These are phyloP conservation scores for Micronycteris hirsuta DNA, from an alignment of 2,113 vertebrate genomes.

Conservation along the genomic window DNA sequence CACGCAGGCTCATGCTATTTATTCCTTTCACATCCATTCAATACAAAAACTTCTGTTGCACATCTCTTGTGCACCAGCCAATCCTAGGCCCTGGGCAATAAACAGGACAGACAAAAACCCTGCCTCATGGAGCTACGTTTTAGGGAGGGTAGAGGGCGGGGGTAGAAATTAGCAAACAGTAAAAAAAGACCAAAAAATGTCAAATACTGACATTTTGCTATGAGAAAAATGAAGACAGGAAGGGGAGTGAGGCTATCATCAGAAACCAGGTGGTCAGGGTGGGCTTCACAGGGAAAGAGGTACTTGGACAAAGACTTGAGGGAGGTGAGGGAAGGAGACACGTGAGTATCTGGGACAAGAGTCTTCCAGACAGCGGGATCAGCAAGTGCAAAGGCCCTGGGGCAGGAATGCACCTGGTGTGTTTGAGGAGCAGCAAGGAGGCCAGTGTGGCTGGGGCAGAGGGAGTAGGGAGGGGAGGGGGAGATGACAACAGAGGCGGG, in stretches of 20 bases:
- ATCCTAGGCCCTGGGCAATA: neutral
- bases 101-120: neutral
- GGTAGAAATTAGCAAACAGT: neutral
- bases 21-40: neutral
- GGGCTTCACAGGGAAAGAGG: neutral
- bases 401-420: neutral
- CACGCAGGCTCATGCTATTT: neutral
- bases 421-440: neutral
- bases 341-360: neutral
- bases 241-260: neutral
- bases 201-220: too few species aligned
- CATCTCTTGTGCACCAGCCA: neutral
- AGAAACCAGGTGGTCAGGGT: neutral
- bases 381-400: neutral
- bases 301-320: neutral
- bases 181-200: neutral
- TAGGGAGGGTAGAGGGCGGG: neutral
- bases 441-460: neutral
- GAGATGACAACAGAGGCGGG: too few species aligned
- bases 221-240: neutral
- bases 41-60: neutral
- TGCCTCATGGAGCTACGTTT: neutral
- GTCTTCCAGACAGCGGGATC: neutral
- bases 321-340: neutral
- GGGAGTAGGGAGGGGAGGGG: too few species aligned